Evolutionary conservation across 2,888 invertebrate species (phyloP).

Genomic region (Dolomedes plantarius): DNA sequence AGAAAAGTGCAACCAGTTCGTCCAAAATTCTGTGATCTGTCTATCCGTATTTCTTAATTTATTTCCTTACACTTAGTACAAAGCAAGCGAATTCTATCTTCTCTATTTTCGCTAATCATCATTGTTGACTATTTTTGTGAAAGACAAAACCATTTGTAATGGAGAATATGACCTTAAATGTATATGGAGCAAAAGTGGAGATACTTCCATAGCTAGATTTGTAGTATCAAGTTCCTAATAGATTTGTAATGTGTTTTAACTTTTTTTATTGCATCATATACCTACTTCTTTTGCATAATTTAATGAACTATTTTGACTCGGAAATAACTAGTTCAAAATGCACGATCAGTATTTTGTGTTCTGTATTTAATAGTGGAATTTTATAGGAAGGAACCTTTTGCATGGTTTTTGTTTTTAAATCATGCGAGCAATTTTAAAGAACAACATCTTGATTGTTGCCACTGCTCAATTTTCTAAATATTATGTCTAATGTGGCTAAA

Average conservation of each 20-base stretch:
- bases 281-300: neutral
- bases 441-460: constrained; percentile 46
- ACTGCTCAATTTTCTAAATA: constrained; percentile 44
- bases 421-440: constrained; percentile 20
- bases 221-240: constrained; percentile 71
- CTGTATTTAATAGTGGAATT: neutral
- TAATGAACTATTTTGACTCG: constrained; percentile 11
- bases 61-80: constrained; percentile 63
- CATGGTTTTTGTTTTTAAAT: neutral
- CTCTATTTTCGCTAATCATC: constrained; percentile 71
- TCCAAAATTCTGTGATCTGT: constrained; percentile 72
- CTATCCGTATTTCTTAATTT: constrained; percentile 69
- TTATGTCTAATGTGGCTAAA: neutral
- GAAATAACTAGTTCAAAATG: constrained; percentile 23
- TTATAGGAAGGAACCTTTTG: constrained; percentile 48
- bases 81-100: constrained; percentile 71
- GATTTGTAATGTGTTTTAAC: constrained; percentile 49
- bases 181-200: constrained; percentile 70
- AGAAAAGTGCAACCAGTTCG: constrained; percentile 67
- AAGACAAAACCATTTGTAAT: constrained; percentile 70
- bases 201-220: constrained; percentile 70
- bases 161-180: constrained; percentile 70
- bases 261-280: constrained; percentile 8
- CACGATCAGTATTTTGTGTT: constrained; percentile 28
- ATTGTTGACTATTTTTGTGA: constrained; percentile 72